Conservation (phyloP, 2,113 vertebrate species). For the Puntigrus tetrazona region DNA sequence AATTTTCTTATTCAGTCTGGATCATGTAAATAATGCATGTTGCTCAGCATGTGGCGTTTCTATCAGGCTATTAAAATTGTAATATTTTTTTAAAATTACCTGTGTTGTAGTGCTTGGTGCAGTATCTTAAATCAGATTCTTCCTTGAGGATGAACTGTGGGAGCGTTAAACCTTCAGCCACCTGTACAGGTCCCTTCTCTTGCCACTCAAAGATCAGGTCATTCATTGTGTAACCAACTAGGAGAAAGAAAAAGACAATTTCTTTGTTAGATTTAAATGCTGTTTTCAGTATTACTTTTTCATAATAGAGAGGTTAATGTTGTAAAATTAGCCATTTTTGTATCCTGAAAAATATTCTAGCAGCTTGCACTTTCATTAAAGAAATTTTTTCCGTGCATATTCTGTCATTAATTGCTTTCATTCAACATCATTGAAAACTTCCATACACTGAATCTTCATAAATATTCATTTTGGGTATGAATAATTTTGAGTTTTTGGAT, state of each 20-base stretch:
- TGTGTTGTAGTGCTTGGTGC: slow-evolving; percentile 60
- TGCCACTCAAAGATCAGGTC: slow-evolving; percentile 99
- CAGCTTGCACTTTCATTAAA: background rate
- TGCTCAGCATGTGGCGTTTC: background rate
- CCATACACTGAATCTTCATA: background rate
- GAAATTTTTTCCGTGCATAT: background rate
- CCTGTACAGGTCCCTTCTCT: slow-evolving; percentile 93
- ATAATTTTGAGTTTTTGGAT: background rate
- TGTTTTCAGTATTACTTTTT: background rate
- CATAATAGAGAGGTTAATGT: background rate
- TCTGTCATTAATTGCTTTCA: background rate
- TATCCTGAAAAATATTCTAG: background rate
- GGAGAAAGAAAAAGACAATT: background rate
- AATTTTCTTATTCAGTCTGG: background rate
- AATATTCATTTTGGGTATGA: background rate
- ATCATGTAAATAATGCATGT: background rate
- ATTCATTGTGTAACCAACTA: slow-evolving; percentile 99
- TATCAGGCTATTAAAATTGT: background rate
- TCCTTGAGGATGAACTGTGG: slow-evolving; percentile 89
- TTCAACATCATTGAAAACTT: background rate
- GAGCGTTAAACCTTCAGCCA: slow-evolving; percentile 94
- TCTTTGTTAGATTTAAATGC: background rate
- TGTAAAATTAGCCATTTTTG: background rate
- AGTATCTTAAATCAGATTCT: slow-evolving; percentile 68
- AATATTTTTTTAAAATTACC: slow-evolving; percentile 16